These are phyloP conservation scores for Meganola albula DNA, from an alignment of 2,888 invertebrate genomes.

Conservation along the genomic window DNA sequence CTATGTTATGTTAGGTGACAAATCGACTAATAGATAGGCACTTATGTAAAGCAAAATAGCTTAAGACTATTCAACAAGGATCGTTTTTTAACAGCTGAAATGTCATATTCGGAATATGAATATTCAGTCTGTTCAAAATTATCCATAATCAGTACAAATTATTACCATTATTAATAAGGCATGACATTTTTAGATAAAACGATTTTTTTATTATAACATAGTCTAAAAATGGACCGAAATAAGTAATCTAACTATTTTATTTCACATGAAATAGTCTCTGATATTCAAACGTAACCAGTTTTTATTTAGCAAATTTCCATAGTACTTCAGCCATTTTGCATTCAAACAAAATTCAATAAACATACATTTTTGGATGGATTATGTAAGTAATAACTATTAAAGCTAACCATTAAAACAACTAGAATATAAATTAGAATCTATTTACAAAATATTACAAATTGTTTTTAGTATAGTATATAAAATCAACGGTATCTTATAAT, in stretches of 20 bases:
- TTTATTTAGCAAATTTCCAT: not conserved
- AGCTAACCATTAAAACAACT: conserved; percentile 65
- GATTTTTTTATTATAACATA: too few relatives aligned
- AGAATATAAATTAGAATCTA: conserved; percentile 67
- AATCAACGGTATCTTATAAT: conserved; percentile 28
- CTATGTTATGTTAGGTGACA: conserved; percentile 9
- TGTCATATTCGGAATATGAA: too few relatives aligned
- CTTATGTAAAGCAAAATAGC: conserved; percentile 13
- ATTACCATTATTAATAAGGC: too few relatives aligned
- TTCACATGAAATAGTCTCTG: too few relatives aligned
- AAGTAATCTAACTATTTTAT: too few relatives aligned
- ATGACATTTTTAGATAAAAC: too few relatives aligned
- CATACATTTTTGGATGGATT: conserved; percentile 65
- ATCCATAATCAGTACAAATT: too few relatives aligned
- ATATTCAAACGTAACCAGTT: too few relatives aligned
- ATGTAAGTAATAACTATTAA: conserved; percentile 67
- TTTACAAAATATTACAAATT: conserved; percentile 73
- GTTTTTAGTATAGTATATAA: conserved; percentile 20
- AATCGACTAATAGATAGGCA: conserved; percentile 14
- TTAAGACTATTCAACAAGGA: too few relatives aligned
- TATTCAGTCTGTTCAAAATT: too few relatives aligned
- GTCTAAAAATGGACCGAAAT: too few relatives aligned
- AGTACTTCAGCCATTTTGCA: conserved; percentile 24
- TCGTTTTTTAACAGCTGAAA: too few relatives aligned
- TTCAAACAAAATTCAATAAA: conserved; percentile 30